These are phyloP conservation scores for Eurois occulta DNA, from an alignment of 2,888 invertebrate genomes.

Conservation along the genomic window DNA sequence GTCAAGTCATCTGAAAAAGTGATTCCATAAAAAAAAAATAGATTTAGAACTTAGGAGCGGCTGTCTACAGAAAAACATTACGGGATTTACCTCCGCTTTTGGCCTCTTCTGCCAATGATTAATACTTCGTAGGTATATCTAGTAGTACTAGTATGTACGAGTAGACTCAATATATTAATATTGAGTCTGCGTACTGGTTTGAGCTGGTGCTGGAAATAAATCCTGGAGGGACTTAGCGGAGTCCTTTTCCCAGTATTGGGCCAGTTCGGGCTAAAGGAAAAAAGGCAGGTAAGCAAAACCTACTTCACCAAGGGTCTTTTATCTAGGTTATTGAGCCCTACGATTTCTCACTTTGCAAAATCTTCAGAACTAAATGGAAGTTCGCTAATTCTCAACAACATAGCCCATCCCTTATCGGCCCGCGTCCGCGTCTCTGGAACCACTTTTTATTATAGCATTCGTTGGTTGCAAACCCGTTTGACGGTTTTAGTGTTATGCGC, in stretches of 20 bases:
- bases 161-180: neutral
- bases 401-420: slow-evolving; percentile 49
- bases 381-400: slow-evolving; percentile 54
- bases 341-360: neutral
- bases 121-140: neutral
- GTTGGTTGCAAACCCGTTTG: slow-evolving; percentile 85
- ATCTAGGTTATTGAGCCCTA: neutral
- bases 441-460: slow-evolving; percentile 86
- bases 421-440: slow-evolving; percentile 76
- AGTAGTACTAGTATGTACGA: too few species aligned
- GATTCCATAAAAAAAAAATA: neutral
- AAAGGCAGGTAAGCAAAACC: neutral
- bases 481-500: slow-evolving; percentile 80
- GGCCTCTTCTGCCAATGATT: neutral
- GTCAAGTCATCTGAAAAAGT: neutral
- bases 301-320: neutral
- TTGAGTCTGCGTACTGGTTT: neutral
- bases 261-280: neutral
- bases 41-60: neutral
- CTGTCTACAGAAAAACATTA: neutral
- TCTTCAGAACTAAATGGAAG: slow-evolving; percentile 2
- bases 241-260: neutral
- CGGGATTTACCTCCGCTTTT: neutral
- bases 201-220: neutral
- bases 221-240: neutral